Percentiles rank a stretch among this genome's conserved stretches.
Evolutionary conservation across 2,113 vertebrate species (phyloP).

Genomic region (Crotalus tigris): DNA sequence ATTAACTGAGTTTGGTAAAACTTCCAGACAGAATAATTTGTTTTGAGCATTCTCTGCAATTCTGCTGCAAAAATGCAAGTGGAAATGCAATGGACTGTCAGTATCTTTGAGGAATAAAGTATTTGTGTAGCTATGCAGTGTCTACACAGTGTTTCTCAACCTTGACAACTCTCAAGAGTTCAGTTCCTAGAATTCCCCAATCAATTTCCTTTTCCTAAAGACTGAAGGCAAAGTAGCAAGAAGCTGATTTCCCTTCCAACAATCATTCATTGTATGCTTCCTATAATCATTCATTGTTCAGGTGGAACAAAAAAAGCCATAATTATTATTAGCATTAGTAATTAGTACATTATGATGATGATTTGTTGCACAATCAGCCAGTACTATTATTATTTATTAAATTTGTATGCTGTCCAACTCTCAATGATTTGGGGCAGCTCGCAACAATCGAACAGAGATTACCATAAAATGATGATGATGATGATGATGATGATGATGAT

Average conservation of each 20-base stretch:
- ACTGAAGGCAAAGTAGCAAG: background rate
- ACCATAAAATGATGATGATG: background rate
- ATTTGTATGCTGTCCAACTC: background rate
- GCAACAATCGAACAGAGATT: background rate
- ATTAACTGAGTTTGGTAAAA: background rate
- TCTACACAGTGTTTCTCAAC: background rate
- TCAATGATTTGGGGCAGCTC: background rate
- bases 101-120: background rate
- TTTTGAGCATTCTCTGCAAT: background rate
- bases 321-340: background rate
- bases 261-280: background rate
- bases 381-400: background rate
- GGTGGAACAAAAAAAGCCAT: background rate
- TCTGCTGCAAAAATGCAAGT: background rate
- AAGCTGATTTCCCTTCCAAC: background rate
- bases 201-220: background rate
- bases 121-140: background rate
- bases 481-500: background rate
- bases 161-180: background rate
- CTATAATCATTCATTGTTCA: background rate
- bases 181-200: background rate
- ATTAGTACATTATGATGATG: background rate
- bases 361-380: background rate
- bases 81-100: background rate
- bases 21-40: background rate